Evolutionary conservation across 2,888 invertebrate genomes (phyloP).

Genomic region (Rhamnusium bicolor): DNA sequence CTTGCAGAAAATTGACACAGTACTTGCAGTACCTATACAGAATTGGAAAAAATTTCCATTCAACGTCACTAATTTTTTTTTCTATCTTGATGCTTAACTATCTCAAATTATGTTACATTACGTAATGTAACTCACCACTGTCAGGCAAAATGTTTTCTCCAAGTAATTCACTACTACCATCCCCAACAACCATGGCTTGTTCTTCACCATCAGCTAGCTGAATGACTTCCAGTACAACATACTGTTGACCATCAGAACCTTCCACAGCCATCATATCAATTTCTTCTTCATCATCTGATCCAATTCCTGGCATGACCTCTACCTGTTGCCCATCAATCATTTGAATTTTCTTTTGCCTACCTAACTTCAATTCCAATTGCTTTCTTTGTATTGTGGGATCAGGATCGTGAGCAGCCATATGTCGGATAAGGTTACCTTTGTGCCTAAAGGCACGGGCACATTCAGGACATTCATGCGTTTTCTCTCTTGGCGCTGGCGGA

Average conservation of each 20-base stretch:
- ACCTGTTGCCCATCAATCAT: conserved; percentile 75
- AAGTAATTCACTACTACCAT: conserved; percentile 69
- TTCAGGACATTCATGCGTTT: conserved; percentile 90
- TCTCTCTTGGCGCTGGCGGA: conserved; percentile 90
- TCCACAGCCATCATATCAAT: conserved; percentile 80
- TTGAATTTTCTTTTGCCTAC: conserved; percentile 84
- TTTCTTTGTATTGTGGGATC: conserved; percentile 84
- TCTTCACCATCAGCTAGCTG: conserved; percentile 82
- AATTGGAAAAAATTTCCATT: too few species aligned
- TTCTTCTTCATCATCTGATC: conserved; percentile 72
- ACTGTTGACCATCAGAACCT: conserved; percentile 85
- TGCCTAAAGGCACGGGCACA: conserved; percentile 85
- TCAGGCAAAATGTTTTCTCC: conserved; percentile 69
- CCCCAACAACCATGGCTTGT: conserved; percentile 76
- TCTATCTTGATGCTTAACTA: too few species aligned
- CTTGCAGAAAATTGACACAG: too few species aligned
- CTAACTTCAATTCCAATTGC: conserved; percentile 83
- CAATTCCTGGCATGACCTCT: conserved; percentile 69
- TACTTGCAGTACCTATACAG: too few species aligned
- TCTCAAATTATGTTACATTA: too few species aligned
- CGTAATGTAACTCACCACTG: conserved; percentile 61
- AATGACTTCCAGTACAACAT: conserved; percentile 92
- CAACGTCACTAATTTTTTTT: too few species aligned
- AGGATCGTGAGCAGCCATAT: conserved; percentile 93
- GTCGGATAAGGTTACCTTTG: conserved; percentile 93